phyloP scores from a whole-genome alignment of 2,797 vertebrate species.

The Enteromius radiatus region DNA sequence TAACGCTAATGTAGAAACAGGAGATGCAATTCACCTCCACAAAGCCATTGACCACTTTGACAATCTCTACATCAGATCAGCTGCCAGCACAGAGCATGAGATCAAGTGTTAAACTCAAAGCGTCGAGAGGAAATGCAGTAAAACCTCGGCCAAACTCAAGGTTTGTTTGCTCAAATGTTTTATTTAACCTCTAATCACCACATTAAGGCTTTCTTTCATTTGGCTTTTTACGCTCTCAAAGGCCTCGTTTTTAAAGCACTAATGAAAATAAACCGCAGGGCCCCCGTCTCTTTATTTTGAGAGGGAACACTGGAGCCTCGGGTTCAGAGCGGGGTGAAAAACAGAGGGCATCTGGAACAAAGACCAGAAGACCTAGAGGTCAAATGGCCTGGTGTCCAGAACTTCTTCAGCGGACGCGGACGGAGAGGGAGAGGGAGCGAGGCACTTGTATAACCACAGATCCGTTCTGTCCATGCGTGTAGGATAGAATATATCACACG shows the following conservation, averaged over 20 bases:
- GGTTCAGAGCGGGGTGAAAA: constrained; percentile 75
- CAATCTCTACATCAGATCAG: constrained; percentile 30
- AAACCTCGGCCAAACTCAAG: constrained; percentile 68
- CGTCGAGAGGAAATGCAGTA: constrained; percentile 65
- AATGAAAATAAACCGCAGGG: constrained; percentile 79
- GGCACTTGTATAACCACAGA: constrained; percentile 75
- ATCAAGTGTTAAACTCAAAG: constrained; percentile 27
- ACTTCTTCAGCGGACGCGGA: constrained; percentile 68
- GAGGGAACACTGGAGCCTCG: constrained; percentile 67
- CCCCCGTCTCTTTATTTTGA: constrained; percentile 74
- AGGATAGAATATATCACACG: constrained; percentile 79
- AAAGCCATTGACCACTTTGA: not conserved
- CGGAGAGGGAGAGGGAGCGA: constrained; percentile 64
- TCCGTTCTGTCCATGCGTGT: constrained; percentile 75
- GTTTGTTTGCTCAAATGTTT: constrained; percentile 70
- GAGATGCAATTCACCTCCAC: constrained; percentile 33
- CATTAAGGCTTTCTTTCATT: constrained; percentile 74
- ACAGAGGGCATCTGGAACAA: constrained; percentile 80
- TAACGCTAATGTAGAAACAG: constrained; percentile 31
- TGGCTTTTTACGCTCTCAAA: constrained; percentile 67
- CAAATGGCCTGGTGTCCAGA: constrained; percentile 79
- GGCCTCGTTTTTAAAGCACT: constrained; percentile 75
- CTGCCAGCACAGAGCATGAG: constrained; percentile 8
- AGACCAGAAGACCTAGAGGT: constrained; percentile 74
- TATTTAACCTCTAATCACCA: constrained; percentile 73